Percentiles rank a stretch among this genome's conserved stretches.
These are phyloP conservation scores for Mustela lutreola DNA, from an alignment of 2,113 vertebrate genomes.

Conservation along the genomic window DNA sequence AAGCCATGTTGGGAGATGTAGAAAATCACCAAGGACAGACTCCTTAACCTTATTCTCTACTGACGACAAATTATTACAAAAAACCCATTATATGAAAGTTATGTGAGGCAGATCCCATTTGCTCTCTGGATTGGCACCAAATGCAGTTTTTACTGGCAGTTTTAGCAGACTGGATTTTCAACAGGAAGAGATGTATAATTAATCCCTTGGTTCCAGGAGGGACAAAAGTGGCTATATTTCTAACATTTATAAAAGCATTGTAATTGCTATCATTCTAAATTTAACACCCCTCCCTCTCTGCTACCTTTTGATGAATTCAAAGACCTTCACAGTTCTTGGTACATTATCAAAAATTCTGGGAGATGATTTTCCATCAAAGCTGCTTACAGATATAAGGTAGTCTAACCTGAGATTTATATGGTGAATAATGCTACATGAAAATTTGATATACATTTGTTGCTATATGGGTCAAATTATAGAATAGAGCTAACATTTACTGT, in stretches of 20 bases:
- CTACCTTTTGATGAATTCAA: not conserved
- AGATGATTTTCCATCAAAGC: not conserved
- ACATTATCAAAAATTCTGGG: not conserved
- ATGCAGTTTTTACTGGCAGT: not conserved
- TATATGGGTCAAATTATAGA: slow-evolving; percentile 5
- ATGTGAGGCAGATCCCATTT: not conserved
- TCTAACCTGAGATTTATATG: not conserved
- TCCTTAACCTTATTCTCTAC: not conserved
- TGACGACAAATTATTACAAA: not conserved
- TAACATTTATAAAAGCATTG: not conserved
- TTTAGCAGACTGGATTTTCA: not conserved
- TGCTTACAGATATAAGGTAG: not conserved
- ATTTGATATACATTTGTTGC: not conserved
- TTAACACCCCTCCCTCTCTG: not conserved
- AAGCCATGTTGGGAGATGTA: not conserved
- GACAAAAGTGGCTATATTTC: not conserved
- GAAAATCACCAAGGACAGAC: not conserved
- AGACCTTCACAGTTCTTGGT: not conserved
- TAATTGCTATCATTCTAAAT: not conserved
- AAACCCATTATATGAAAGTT: not conserved
- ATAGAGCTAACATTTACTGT: not conserved
- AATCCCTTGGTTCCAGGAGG: not conserved
- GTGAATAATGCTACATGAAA: not conserved
- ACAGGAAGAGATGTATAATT: not conserved
- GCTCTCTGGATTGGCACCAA: not conserved